Percentiles rank a stretch among this genome's conserved stretches.
phyloP scores from a whole-genome alignment of 2,888 invertebrate genomes.

The Pasiphila rectangulata region DNA sequence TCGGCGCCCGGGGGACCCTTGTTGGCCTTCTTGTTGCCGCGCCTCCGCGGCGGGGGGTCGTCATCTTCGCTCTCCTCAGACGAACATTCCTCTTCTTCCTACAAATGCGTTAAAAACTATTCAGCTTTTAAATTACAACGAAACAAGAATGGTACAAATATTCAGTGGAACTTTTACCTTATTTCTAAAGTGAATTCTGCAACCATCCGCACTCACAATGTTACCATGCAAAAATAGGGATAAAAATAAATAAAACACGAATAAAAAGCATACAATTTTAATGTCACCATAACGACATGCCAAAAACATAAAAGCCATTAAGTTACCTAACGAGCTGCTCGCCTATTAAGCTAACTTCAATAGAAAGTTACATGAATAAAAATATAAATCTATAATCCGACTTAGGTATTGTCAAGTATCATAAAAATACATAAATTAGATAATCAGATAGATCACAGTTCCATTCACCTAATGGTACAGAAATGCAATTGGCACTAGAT shows the following conservation, averaged over 20 bases:
- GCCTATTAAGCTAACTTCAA: conserved; percentile 67
- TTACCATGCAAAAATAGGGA: conserved; percentile 67
- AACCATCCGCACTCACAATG: conserved; percentile 66
- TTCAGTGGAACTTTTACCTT: conserved; percentile 42
- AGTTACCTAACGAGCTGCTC: conserved; percentile 59
- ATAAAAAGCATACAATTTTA: conserved; percentile 78
- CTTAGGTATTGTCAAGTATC: conserved; percentile 60
- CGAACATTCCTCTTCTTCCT: conserved; percentile 76
- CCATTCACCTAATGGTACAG: conserved; percentile 49
- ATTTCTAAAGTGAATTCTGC: conserved; percentile 64
- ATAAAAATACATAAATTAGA: conserved; percentile 48
- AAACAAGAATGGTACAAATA: conserved; percentile 19
- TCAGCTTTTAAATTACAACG: conserved; percentile 14
- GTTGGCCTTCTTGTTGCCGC: conserved; percentile 51
- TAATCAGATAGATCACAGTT: conserved; percentile 64
- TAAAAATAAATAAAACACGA: conserved; percentile 65
- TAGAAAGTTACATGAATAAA: conserved; percentile 73
- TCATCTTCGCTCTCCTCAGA: conserved; percentile 83
- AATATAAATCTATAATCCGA: conserved; percentile 61
- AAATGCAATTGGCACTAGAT: conserved; percentile 72
- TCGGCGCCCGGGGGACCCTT: conserved; percentile 45
- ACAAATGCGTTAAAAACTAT: conserved; percentile 25
- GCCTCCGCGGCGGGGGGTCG: conserved; percentile 69
- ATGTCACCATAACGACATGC: conserved; percentile 74
- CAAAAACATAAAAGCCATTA: conserved; percentile 71